phyloP scores from a whole-genome alignment of 1,140 invertebrate genomes.

The Leptestheria dahalacensis region DNA sequence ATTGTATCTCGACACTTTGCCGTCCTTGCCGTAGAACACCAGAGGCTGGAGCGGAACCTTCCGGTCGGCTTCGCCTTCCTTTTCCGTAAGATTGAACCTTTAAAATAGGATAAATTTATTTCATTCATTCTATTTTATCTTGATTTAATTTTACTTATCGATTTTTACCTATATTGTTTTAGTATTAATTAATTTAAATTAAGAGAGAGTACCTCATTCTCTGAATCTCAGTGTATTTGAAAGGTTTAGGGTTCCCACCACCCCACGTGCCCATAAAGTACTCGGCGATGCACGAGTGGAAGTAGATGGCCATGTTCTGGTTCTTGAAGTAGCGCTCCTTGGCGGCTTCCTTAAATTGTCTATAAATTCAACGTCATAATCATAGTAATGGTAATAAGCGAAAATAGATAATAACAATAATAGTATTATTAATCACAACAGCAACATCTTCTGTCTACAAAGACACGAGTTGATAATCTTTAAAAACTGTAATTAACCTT shows the following conservation, averaged over 20 bases:
- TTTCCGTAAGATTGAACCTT: slow-evolving; percentile 39
- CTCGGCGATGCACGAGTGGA: slow-evolving; percentile 93
- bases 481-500: not conserved
- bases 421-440: not conserved
- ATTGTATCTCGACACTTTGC: slow-evolving; percentile 69
- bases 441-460: not conserved
- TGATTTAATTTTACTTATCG: too few relatives aligned
- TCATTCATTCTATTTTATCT: too few relatives aligned
- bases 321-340: slow-evolving; percentile 93
- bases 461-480: not conserved
- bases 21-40: slow-evolving; percentile 81
- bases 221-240: slow-evolving; percentile 94
- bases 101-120: not conserved
- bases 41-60: slow-evolving; percentile 91
- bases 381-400: too few relatives aligned
- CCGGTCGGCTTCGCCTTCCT: slow-evolving; percentile 81
- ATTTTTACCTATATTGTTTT: too few relatives aligned
- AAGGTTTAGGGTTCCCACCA: slow-evolving; percentile 46
- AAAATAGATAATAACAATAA: too few relatives aligned
- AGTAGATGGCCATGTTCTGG: slow-evolving; percentile 87
- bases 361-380: too few relatives aligned
- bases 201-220: slow-evolving; percentile 27
- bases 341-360: slow-evolving; percentile 87
- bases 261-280: slow-evolving; percentile 68
- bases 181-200: not conserved